Conservation (phyloP, 2,888 invertebrate species). For the Rhopalosiphum nymphaeae region DNA sequence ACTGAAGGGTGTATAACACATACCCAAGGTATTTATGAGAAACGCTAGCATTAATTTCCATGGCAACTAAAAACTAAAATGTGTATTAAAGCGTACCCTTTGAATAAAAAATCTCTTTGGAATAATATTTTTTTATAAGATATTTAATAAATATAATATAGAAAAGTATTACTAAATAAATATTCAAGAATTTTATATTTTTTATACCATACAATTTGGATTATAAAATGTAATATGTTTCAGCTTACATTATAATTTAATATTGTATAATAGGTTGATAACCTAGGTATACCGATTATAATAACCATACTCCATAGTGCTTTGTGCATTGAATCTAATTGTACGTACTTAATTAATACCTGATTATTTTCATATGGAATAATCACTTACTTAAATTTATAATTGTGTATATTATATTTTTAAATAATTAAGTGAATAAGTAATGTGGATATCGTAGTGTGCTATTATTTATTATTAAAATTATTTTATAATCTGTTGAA, state of each 20-base stretch:
- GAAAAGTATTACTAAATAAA: neutral
- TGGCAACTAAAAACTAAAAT: constrained; percentile 6
- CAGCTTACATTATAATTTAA: neutral
- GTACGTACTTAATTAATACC: neutral
- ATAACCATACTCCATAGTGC: neutral
- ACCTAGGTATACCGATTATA: neutral
- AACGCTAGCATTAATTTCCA: constrained; percentile 7
- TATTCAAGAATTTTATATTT: neutral
- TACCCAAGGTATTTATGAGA: neutral
- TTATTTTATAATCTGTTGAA: neutral
- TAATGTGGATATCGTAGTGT: neutral
- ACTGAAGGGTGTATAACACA: neutral
- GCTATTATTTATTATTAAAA: neutral
- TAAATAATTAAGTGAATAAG: neutral
- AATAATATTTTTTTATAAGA: neutral
- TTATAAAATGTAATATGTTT: neutral
- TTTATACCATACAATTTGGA: neutral
- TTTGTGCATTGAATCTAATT: neutral
- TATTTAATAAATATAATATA: neutral
- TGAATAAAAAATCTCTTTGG: neutral
- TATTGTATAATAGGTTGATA: neutral
- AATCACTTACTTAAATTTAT: neutral
- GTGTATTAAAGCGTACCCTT: neutral
- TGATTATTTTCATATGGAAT: neutral
- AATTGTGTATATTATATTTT: neutral